Evolutionary conservation across 2,888 invertebrate species (phyloP), one percentile per base, ranked within the genome.

Genomic region (Lathronympha strigana): DNA sequence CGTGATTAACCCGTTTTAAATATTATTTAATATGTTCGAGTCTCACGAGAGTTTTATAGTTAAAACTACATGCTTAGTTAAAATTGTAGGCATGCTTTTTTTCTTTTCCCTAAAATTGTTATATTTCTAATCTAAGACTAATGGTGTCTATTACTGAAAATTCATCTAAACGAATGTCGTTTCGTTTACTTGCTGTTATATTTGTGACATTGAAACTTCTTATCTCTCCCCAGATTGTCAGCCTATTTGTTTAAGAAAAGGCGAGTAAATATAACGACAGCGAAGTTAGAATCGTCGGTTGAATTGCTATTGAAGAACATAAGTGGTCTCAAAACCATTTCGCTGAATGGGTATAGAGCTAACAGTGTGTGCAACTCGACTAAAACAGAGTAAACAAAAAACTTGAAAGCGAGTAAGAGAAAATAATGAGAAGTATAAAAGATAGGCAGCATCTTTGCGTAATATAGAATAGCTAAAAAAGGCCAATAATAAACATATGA

Each of bases 131-230:
- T n/a, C n/a, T 25, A 25, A 4, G 4, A 3, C 25, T 25, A 4
- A 4, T 4, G 25, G 25, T 25, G 25, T 25, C 25, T 25, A 4
- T 6, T 36, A 36, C 36, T 4, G 11, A 2, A 13, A n/a, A 11
- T 36, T 13, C 1, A 11, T 3, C 4, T n/a, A 5, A 4, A 4
- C n/a, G 1, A 6, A 6, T 40, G 28, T 15, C 13, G 15, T 28
- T 4, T 15, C 11, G 49, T 49, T 15, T 31, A 17, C 33, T 4
- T 31, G 19, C 33, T 25, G 43, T 43, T 11, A n/a, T 51, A 51
- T 51, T 6, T 51, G 33, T 9, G 23, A 43, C 43, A 28, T 57
- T 40, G 43, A 28, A 57, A 57, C 55, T 43, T 55, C 25, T 43
- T 55, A 55, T 55, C 55, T 40, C 23, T 8, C n/a, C 0, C 13